Evolutionary conservation across 1,140 invertebrate species (phyloP), one percentile per base, ranked within the genome.

Genomic region (Neomicropteryx cornuta): DNA sequence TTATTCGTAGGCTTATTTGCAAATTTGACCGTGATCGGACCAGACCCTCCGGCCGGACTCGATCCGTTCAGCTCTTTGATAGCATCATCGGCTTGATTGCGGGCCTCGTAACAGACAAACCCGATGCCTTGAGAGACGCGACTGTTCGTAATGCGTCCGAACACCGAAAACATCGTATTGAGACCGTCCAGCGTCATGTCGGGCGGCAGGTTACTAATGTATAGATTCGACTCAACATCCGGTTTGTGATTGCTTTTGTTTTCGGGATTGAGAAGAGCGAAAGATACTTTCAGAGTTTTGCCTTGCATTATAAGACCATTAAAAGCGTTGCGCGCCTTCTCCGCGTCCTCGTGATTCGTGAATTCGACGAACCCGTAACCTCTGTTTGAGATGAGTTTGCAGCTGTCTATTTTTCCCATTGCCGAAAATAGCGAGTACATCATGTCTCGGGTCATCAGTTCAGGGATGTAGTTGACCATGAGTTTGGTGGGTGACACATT

Each of bases 401-500:
- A 66, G 41, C 62, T 65, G 44, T 65, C 63, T 14, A 67, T 66
- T 41, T 66, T 63, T 21, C 66, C 66, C 57, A 65, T 62, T 8
- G 62, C 61, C 17, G 61, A 63, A 52, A 69, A 69, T 36, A 66
- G 55, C 33, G 63, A 60, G 44, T 66, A 66, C 61, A 67, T 66
- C 57, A 63, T 66, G 34, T 69, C 64, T 33, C 60, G 59, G 46
- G 60, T 66, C 63, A 68, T 66, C 53, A 63, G 38, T 47, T 68
- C 66, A 14, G 66, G 64, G 43, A 67, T 66, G 51, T 66, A 69
- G 51, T 69, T 69, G 50, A 67, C 64, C 64, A 67, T 67, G 56
- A 67, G 62, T 57, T 69, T 68, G 44, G 66, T 68, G 46, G 58
- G 58, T 58, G 66, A 68, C 62, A 67, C 62, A 64, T 65, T 67